Evolutionary conservation across 2,888 invertebrate genomes (phyloP).

Genomic region (Hydropsyche betteni): DNA sequence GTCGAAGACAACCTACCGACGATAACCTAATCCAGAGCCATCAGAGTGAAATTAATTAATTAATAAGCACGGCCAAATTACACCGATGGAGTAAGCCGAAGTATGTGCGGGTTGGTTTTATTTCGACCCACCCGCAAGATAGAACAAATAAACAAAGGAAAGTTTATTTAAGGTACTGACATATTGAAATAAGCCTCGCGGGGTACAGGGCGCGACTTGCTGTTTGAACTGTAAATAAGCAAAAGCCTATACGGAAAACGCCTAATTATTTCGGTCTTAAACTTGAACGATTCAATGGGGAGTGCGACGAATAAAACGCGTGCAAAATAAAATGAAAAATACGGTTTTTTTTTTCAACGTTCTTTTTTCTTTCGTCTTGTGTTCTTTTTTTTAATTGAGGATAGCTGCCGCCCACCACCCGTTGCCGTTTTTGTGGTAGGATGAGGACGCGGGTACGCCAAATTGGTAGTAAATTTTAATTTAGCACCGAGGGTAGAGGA

Average conservation of each 20-base stretch:
- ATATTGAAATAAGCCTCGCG: conserved; percentile 37
- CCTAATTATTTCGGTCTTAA: conserved; percentile 47
- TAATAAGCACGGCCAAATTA: conserved; percentile 6
- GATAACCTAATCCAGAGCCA: not conserved
- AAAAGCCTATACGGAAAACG: conserved; percentile 26
- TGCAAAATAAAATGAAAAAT: conserved; percentile 27
- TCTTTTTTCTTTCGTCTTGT: conserved; percentile 38
- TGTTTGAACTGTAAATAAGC: conserved; percentile 39
- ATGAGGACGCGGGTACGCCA: conserved; percentile 40
- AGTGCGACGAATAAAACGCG: conserved; percentile 11
- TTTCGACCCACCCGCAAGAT: conserved; percentile 24
- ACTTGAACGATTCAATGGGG: conserved; percentile 38
- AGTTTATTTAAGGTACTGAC: conserved; percentile 40
- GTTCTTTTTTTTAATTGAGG: conserved; percentile 48
- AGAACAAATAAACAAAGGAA: conserved; percentile 32
- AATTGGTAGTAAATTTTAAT: conserved; percentile 51
- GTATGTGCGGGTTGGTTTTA: not conserved
- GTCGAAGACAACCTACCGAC: too few relatives aligned
- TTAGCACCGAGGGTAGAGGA: conserved; percentile 44
- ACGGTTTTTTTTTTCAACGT: not conserved
- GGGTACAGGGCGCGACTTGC: conserved; percentile 11
- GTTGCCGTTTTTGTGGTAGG: too few relatives aligned
- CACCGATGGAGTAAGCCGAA: not conserved
- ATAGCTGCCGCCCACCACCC: conserved; percentile 37
- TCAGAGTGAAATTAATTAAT: conserved; percentile 1